Evolutionary conservation across 2,113 vertebrate species (phyloP).

Genomic region (Monopterus albus): DNA sequence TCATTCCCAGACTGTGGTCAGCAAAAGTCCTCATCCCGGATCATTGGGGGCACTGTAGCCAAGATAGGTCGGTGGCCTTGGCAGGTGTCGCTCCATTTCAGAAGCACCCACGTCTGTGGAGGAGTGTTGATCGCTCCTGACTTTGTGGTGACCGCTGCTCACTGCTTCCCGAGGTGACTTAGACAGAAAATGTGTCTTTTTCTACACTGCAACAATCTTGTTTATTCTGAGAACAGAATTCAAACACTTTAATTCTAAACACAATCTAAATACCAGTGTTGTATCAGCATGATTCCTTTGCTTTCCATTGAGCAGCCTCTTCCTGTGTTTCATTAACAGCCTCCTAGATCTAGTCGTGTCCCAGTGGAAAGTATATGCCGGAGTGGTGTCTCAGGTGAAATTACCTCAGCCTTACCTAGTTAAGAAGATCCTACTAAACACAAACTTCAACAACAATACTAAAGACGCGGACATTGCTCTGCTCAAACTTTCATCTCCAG

Average conservation of each 20-base stretch:
- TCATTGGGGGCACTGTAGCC: conserved; percentile 86
- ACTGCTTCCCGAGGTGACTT: conserved; percentile 91
- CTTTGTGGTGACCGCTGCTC: conserved; percentile 90
- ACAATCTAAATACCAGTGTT: background rate
- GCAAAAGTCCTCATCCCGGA: conserved; percentile 80
- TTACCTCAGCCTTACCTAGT: conserved; percentile 70
- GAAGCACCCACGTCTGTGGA: conserved; percentile 86
- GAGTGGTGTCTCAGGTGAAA: conserved; percentile 79
- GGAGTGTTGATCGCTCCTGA: conserved; percentile 87
- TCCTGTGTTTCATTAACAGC: conserved; percentile 43
- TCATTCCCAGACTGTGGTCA: conserved; percentile 86
- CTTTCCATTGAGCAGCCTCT: background rate
- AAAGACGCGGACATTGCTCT: conserved; percentile 90
- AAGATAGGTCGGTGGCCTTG: conserved; percentile 88
- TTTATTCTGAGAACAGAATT: background rate
- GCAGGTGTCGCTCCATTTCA: conserved; percentile 90
- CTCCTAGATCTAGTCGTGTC: conserved; percentile 54
- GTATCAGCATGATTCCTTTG: background rate
- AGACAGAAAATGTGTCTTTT: background rate
- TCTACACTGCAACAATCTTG: background rate
- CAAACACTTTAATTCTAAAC: background rate
- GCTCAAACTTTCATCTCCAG: conserved; percentile 82
- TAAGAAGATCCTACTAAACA: conserved; percentile 84
- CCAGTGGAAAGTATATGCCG: conserved; percentile 85
- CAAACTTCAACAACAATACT: conserved; percentile 80